Percentiles rank a stretch among this genome's conserved stretches.
These are phyloP conservation scores for Nomada fabriciana DNA, from an alignment of 2,888 invertebrate species.

Conservation along the genomic window DNA sequence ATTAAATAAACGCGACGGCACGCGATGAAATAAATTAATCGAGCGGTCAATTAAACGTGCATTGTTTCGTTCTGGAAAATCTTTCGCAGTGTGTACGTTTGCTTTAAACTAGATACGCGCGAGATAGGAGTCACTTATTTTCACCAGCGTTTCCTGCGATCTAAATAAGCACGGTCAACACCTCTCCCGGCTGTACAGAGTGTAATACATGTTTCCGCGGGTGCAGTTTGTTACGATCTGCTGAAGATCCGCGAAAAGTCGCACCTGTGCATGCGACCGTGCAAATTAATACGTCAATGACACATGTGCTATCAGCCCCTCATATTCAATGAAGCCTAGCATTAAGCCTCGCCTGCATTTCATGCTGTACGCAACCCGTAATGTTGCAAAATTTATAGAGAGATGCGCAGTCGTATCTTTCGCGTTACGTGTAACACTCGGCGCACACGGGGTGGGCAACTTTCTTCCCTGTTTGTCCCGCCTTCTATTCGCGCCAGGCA, in stretches of 20 bases:
- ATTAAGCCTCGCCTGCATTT: conserved; percentile 48
- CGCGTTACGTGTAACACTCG: not conserved
- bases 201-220: conserved; percentile 13
- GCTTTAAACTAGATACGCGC: too few species aligned
- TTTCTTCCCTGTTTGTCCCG: not conserved
- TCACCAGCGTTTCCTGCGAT: not conserved
- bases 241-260: conserved; percentile 53
- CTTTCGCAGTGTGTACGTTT: too few species aligned
- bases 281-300: conserved; percentile 61
- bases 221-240: conserved; percentile 36
- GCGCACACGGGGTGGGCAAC: not conserved
- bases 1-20: too few species aligned
- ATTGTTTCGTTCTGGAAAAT: not conserved
- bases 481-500: not conserved
- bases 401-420: conserved; percentile 16
- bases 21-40: conserved; percentile 5
- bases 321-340: conserved; percentile 38
- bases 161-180: not conserved
- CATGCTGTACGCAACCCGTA: conserved; percentile 18
- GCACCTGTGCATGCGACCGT: conserved; percentile 41
- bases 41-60: not conserved
- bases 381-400: conserved; percentile 47
- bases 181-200: not conserved
- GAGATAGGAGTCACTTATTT: not conserved
- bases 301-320: conserved; percentile 46